These are phyloP conservation scores for Pangasius krempfi DNA, from an alignment of 2,797 vertebrate species.

Conservation along the genomic window DNA sequence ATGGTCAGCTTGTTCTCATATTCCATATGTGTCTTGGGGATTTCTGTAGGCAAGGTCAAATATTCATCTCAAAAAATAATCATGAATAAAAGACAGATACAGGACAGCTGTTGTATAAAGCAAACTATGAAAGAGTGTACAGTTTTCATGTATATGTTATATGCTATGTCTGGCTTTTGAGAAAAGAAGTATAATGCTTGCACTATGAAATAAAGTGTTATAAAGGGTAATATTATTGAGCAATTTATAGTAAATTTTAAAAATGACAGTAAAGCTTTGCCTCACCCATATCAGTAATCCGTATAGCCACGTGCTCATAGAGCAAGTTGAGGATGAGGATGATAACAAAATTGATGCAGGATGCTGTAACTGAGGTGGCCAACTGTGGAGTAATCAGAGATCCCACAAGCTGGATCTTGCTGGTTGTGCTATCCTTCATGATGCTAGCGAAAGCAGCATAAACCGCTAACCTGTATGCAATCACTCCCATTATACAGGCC, in stretches of 20 bases:
- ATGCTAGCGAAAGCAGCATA: conserved; percentile 92
- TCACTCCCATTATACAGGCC: conserved; percentile 92
- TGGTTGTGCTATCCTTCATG: conserved; percentile 85
- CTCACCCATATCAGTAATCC: conserved; percentile 98
- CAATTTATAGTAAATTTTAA: background rate
- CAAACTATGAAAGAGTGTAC: background rate
- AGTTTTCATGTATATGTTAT: too few relatives aligned
- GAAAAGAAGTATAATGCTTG: background rate
- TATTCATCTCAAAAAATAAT: background rate
- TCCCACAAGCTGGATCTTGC: conserved; percentile 80
- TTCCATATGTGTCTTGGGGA: conserved; percentile 94
- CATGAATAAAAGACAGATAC: background rate
- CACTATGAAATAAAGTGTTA: background rate
- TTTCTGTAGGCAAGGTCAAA: conserved; percentile 76
- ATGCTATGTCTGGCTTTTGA: background rate
- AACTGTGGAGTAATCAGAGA: conserved; percentile 90
- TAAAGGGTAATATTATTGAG: background rate
- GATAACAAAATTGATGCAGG: conserved; percentile 94
- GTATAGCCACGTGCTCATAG: conserved; percentile 91
- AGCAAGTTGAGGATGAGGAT: conserved; percentile 97
- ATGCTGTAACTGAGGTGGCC: conserved; percentile 92
- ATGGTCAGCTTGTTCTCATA: conserved; percentile 97
- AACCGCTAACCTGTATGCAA: conserved; percentile 92
- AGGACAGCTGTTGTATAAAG: background rate
- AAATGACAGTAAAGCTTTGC: background rate